Base-by-base conservation (phyloP, 2,797 vertebrate species). In the Pelobates cultripes region DNA sequence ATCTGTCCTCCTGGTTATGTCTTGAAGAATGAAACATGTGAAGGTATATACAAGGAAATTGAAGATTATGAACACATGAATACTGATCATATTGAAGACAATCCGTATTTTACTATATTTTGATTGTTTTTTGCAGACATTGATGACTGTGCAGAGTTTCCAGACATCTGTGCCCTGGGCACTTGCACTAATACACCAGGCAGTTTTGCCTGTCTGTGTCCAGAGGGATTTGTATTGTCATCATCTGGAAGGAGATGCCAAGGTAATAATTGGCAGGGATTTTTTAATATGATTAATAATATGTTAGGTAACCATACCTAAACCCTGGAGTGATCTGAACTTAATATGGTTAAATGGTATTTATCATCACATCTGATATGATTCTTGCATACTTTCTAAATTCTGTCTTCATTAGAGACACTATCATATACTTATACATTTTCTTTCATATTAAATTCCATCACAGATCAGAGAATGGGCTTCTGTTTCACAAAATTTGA, bases 401-500 rank as follows among this genome's bases (percentile, higher is more conserved):
- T 51, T 10, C 47, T 51, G 47, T 60, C 57, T 60, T 10, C 14
- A 10, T 60, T 60, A 60, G 57, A 51, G 57, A 14, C 15, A 4
- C 15, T 60, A 4, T 15, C 28, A 41, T 4, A 73, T 51, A 57
- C 12, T 41, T 42, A 1, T 6, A 51, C 47, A 51, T 51, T 5
- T 10, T 86, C 71, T 75, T 10, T 51, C 47, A 51, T 51, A 51
- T 28, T 28, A 51, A 51, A 6, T 6, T 51, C 10, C 47, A 51
- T 0, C 83, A 66, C 86, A 99, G 98, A 99, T 93, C 76, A 95
- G 72, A 93, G 98, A 70, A 93, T 96, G 85, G 96, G 93, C 92
- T 99, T 95, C 91, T 99, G 98, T 86, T 99, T 95, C 3, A 96
- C 96, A 4, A 97, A 95, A 89, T 99, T 99, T 88, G 97, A 99